Percentiles rank a stretch among this genome's conserved stretches.
These are phyloP conservation scores for Clytia hemisphaerica DNA, from an alignment of 30 jellyfish, hydroid and myxozoan species.

Conservation along the genomic window DNA sequence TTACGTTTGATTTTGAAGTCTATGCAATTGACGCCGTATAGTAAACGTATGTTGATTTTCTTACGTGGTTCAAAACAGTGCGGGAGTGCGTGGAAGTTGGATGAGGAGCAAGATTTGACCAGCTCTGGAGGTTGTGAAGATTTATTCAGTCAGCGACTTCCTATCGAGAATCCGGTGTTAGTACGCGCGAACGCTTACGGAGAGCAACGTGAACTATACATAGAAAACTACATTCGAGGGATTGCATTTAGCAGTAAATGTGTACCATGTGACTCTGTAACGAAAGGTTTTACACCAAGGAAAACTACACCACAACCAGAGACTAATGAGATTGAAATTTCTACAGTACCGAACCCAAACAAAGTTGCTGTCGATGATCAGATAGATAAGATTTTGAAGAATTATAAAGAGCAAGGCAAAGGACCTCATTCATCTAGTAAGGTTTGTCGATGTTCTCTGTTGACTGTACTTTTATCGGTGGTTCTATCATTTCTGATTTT, in stretches of 20 bases:
- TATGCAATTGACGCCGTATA: neutral
- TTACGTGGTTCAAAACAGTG: constrained; percentile 23
- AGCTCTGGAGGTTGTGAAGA: constrained; percentile 60
- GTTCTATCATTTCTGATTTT: too few species aligned
- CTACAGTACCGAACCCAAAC: too few species aligned
- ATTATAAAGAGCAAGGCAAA: too few species aligned
- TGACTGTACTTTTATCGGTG: too few species aligned
- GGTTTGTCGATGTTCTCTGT: too few species aligned
- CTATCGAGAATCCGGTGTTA: neutral
- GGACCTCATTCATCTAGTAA: too few species aligned
- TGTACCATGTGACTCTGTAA: neutral
- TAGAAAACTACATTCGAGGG: constrained; percentile 6
- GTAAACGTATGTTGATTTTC: neutral
- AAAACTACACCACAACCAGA: too few species aligned
- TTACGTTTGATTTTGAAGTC: neutral
- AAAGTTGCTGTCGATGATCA: too few species aligned
- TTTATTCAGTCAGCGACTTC: constrained; percentile 49
- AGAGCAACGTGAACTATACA: neutral
- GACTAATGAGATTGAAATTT: too few species aligned
- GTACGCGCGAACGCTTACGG: neutral
- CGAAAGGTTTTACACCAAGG: too few species aligned
- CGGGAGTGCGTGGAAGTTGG: constrained; percentile 79
- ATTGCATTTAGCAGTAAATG: neutral
- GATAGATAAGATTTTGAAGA: too few species aligned
- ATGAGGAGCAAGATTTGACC: constrained; percentile 66